These are phyloP conservation scores for Drosophila sp. DNA, from an alignment of 1,140 invertebrate genomes.

Conservation along the genomic window DNA sequence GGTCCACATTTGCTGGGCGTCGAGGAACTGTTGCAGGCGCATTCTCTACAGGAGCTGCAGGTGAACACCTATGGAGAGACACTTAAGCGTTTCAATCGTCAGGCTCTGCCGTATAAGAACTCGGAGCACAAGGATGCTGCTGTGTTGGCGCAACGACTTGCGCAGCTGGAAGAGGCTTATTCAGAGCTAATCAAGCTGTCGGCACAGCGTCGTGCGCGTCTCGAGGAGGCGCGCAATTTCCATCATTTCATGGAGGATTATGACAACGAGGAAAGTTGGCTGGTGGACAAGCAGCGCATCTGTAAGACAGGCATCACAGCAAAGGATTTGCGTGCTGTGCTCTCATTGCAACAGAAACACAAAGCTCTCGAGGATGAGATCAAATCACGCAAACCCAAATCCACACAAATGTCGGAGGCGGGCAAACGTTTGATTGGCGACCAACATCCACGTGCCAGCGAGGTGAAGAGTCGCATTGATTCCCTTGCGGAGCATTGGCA, in stretches of 20 bases:
- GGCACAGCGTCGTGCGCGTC: constrained; percentile 90
- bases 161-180: constrained; percentile 90
- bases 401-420: constrained; percentile 90
- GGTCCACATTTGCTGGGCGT: constrained; percentile 96
- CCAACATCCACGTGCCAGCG: constrained; percentile 90
- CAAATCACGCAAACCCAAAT: constrained; percentile 92
- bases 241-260: constrained; percentile 98
- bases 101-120: constrained; percentile 86
- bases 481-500: constrained; percentile 94
- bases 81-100: constrained; percentile 90
- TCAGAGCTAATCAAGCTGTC: constrained; percentile 87
- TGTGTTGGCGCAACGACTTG: constrained; percentile 89
- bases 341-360: constrained; percentile 96
- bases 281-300: constrained; percentile 96
- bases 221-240: constrained; percentile 96
- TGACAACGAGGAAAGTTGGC: constrained; percentile 96
- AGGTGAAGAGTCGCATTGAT: constrained; percentile 92
- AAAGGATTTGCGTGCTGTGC: constrained; percentile 95
- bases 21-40: constrained; percentile 97
- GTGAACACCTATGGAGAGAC: constrained; percentile 94
- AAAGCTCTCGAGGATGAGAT: constrained; percentile 97
- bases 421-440: constrained; percentile 91
- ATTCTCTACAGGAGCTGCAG: constrained; percentile 95
- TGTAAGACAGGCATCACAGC: constrained; percentile 95
- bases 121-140: constrained; percentile 87